Evolutionary conservation across 2,113 vertebrate species (phyloP), one percentile per base, ranked within the genome.

Genomic region (Corythornis vintsioides): DNA sequence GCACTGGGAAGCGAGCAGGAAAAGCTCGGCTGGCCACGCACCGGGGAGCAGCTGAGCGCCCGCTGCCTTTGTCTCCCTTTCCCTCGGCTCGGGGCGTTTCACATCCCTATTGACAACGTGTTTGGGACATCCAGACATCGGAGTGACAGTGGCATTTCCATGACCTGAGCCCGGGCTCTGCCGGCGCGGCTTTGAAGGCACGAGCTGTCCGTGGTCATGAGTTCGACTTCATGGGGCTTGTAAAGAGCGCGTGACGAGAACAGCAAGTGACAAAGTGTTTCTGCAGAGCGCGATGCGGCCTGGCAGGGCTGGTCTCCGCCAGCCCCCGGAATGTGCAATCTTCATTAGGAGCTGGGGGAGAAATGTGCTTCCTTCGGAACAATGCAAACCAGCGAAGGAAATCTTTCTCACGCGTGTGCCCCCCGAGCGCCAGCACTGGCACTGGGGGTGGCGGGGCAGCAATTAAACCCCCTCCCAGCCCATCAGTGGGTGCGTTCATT

Each of bases 131-230:
- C 77, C 88, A 77, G 88, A 80, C 94, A 96, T 94, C 38, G 73
- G 84, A 95, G 90, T 97, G 97, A 97, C 97, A 97, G 95, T 80
- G 84, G 93, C 96, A 93, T 95, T 95, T 94, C 91, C 89, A 88
- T 97, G 96, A 97, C 95, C 96, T 93, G 95, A 90, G 96, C 96
- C 82, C 61, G 77, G 84, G 60, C 91, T 85, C 92, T 65, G 92
- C 50, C 71, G 66, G 71, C 13, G 35, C 8, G 22, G 86, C 91
- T 96, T 87, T 92, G 89, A 92, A 91, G 93, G 79, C 94, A 66
- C 93, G 64, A 90, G 88, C 94, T 90, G 94, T 91, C 95, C 94
- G 53, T 73, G 94, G 61, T 81, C 91, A 43, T 77, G 96, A 92
- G 89, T 53, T 61, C 38, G 88, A 60, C 86, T 83, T 93, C 88